These are phyloP conservation scores for Melanostoma mellinum DNA, from an alignment of 2,888 invertebrate species.

Conservation along the genomic window DNA sequence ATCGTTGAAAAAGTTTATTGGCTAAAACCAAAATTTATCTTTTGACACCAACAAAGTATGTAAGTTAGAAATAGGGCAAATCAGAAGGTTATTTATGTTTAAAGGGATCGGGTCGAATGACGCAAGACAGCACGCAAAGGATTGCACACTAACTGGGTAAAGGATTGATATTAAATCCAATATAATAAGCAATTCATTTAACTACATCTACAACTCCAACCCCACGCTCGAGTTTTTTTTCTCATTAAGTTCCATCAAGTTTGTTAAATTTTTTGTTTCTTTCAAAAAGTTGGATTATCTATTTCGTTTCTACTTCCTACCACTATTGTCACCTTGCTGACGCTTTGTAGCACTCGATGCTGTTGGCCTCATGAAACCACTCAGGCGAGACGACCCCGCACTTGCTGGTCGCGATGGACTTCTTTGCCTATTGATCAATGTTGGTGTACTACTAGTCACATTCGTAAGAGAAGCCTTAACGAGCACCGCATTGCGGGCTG, in stretches of 20 bases:
- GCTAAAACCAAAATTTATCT: no score
- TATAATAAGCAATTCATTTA: no score
- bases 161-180: no score
- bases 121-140: no score
- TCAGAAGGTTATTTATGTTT: no score
- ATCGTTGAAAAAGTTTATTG: no score
- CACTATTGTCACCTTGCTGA: constrained; percentile 76
- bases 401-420: constrained; percentile 65
- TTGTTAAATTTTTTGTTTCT: not conserved
- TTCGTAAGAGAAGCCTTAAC: constrained; percentile 78
- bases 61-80: no score
- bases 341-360: constrained; percentile 90
- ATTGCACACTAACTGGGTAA: no score
- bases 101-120: no score
- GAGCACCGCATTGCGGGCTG: constrained; percentile 77
- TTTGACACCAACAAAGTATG: no score
- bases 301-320: constrained; percentile 21
- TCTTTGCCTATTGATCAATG: constrained; percentile 71
- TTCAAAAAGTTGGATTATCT: not conserved
- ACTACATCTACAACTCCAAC: not conserved
- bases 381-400: constrained; percentile 78
- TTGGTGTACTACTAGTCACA: constrained; percentile 63
- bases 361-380: constrained; percentile 93
- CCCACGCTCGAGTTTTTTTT: not conserved
- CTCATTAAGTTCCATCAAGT: constrained; percentile 14